Evolutionary conservation across 1,140 invertebrate genomes (phyloP), one percentile per base, ranked within the genome.

Genomic region (Drosophila trapezifrons): DNA sequence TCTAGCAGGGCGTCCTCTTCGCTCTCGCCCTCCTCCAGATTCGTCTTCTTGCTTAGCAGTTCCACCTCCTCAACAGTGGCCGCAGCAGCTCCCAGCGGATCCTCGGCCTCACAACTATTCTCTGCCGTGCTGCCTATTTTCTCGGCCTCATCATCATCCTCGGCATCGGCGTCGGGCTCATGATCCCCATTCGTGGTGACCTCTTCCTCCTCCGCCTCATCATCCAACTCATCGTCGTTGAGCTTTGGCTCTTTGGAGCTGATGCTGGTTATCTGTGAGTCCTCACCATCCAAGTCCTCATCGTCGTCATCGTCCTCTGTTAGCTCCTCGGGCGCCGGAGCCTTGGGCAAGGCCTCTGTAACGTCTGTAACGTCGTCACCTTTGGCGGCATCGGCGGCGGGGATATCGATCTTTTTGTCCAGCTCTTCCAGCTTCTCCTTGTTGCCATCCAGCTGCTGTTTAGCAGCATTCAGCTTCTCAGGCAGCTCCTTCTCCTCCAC

Each of bases 101-200:
- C 84, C 45, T 90, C 84, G 13, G 85, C 80, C 49, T 90, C 85
- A n/a, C 85, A 80, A 51, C 80, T 89, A 46, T 89, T 89, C 46
- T 89, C 84, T 4, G 85, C 85, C 25, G 84, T 90, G 52, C 80
- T 85, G 49, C 75, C 64, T 38, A 83, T 87, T 60, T 93, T 92
- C 38, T 92, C 90, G 13, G 87, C 86, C 25, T 75, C 83, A 56
- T 70, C 76, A 32, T 90, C 82, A 17, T 86, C 78, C 25, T 72
- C 69, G 1, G 51, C 76, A 27, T 90, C 82, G 22, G 86, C 83
- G 7, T 75, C 59, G 4, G 70, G 40, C 37, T 82, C 78, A 37
- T 87, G 83, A 63, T 87, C 83, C n/a, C 79, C 83, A 54, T 87
- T 80, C 29, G 92, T 92, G 54, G 78, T 83, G 22, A 80, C 82